Evolutionary conservation across 2,113 vertebrate genomes (phyloP), one percentile per base, ranked within the genome.

Genomic region (Alexandromys fortis): DNA sequence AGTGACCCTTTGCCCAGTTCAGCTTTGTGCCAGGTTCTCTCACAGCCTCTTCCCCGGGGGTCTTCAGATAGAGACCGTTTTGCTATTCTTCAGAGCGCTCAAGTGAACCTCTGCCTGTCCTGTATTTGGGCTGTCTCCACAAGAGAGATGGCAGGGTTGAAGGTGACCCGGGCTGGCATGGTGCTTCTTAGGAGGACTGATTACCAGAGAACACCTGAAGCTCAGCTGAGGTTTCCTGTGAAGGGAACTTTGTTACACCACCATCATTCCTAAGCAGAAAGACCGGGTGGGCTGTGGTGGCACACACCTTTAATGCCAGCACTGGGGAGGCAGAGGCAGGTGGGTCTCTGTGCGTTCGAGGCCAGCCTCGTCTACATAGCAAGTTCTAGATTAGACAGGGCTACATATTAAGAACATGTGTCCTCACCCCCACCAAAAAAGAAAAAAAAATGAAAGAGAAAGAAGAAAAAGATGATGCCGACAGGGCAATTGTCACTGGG

Each of bases 181-280:
- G 22, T 49, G 58, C 28, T 65, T 12, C 55, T 26, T 26, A 21
- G 14, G 65, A 19, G 38, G 58, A 9, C 38, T 30, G 45, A 22
- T 21, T 17, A 10, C 26, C 45, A 22, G 33, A 10, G 0, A 30
- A 75, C 49, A 24, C 26, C 65, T 2, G 75, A 33, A n/a, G 35
- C 95, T 78, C 14, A 0, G 0, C 28, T 1, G 3, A 73, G 38
- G n/a, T 65, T 67, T 5, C 24, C 22, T 52, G 0, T 28, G 52
- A 33, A 22, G 10, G 38, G 28, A 52, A 2, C 9, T 5, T 76
- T 58, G 86, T 5, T 42, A 89, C 70, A 38, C 24, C 1, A 1
- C 58, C n/a, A 58, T 38, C 49, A 58, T 58, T 38, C 9, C 30
- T 28, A 88, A 28, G 24, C 35, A 49, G 33, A n/a, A 87, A 87